A percentile compares a stretch with the other conserved stretches of the same genome.
phyloP scores from a whole-genome alignment of 2,888 invertebrate species.

The Dicyrtomina minuta region DNA sequence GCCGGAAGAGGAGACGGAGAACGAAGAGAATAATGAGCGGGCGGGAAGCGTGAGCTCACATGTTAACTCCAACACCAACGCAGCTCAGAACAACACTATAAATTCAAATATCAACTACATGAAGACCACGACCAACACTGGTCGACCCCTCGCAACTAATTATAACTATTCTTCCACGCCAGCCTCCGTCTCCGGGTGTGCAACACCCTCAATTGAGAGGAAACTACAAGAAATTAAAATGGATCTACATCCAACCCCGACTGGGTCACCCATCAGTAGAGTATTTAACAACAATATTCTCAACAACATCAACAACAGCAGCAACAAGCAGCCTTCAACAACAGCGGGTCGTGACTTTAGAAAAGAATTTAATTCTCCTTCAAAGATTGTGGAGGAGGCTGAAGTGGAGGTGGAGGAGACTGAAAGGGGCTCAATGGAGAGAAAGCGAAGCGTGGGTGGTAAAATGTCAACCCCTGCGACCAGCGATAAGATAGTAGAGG shows the following conservation, averaged over 20 bases:
- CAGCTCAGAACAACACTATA: too few relatives aligned
- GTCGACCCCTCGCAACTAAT: background rate
- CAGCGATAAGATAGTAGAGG: background rate
- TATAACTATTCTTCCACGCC: background rate
- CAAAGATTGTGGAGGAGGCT: conserved; percentile 20
- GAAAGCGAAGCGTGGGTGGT: background rate
- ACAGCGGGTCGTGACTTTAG: background rate
- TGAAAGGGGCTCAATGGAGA: background rate
- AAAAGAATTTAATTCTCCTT: background rate
- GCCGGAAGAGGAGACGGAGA: conserved; percentile 35
- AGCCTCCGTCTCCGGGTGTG: too few relatives aligned
- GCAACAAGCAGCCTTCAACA: background rate
- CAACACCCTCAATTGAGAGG: background rate
- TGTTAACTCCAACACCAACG: too few relatives aligned
- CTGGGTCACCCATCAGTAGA: too few relatives aligned
- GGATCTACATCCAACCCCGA: background rate
- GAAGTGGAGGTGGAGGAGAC: conserved; percentile 22
- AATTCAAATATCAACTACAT: too few relatives aligned
- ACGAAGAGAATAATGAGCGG: conserved; percentile 2
- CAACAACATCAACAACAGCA: too few relatives aligned
- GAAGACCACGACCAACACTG: too few relatives aligned
- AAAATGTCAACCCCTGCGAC: conserved; percentile 2
- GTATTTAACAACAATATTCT: too few relatives aligned
- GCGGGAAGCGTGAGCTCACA: too few relatives aligned
- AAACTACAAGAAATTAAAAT: conserved; percentile 1